Conservation (phyloP, 2,797 vertebrate genomes). For the Chiroxiphia lanceolata region DNA sequence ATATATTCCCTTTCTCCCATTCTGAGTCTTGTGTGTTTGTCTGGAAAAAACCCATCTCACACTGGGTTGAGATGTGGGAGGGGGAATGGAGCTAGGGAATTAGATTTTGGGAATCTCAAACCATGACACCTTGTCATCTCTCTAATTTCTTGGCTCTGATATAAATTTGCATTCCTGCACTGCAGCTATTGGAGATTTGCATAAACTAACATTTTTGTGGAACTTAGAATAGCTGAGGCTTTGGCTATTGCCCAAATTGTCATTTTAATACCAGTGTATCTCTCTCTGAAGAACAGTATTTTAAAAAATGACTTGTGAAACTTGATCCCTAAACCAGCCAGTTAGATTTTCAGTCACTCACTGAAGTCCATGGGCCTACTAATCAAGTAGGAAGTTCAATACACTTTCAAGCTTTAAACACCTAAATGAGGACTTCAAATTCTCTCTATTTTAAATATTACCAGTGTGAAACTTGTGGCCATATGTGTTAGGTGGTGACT, state of each 20-base stretch:
- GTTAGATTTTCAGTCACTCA: conserved; percentile 42
- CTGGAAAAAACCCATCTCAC: no score
- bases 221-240: neutral
- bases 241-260: conserved; percentile 26
- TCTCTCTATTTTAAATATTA: neutral
- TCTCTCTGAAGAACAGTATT: conserved; percentile 17
- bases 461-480: neutral
- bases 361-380: neutral
- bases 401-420: conserved; percentile 26
- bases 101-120: no score
- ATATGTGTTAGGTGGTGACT: neutral
- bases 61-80: no score
- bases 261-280: neutral
- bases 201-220: neutral
- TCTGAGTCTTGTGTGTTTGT: no score
- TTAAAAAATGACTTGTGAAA: conserved; percentile 31
- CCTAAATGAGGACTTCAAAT: conserved; percentile 2
- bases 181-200: conserved; percentile 1
- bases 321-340: neutral
- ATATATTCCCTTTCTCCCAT: no score
- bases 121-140: no score
- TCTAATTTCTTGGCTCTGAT: neutral
- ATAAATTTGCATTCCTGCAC: neutral
- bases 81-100: no score
- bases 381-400: conserved; percentile 26